Evolutionary conservation across 2,888 invertebrate genomes (phyloP).

Genomic region (Thera obeliscata): DNA sequence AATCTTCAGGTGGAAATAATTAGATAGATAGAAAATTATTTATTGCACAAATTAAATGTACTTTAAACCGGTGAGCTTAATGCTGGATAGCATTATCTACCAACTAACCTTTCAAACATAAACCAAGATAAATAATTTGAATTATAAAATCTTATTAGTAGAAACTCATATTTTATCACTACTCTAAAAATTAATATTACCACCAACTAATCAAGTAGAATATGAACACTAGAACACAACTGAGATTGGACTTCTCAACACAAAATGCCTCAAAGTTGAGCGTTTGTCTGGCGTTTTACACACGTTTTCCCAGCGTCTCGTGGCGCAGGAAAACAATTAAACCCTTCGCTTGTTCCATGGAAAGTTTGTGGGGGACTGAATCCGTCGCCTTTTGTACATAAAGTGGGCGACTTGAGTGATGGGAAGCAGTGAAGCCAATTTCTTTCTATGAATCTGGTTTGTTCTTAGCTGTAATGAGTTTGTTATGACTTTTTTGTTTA

Average conservation of each 20-base stretch:
- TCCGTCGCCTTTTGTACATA: slow-evolving; percentile 69
- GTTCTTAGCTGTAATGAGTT: neutral
- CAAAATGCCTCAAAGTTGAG: slow-evolving; percentile 60
- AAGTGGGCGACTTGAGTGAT: slow-evolving; percentile 48
- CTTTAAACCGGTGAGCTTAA: too few species aligned
- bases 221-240: slow-evolving; percentile 51
- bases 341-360: slow-evolving; percentile 71
- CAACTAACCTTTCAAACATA: too few species aligned
- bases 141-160: too few species aligned
- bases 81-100: too few species aligned
- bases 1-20: too few species aligned
- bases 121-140: too few species aligned
- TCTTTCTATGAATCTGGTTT: slow-evolving; percentile 14
- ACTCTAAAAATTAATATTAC: neutral
- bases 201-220: neutral
- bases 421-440: slow-evolving; percentile 44
- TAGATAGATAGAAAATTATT: too few species aligned
- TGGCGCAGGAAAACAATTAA: slow-evolving; percentile 79
- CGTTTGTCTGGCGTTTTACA: slow-evolving; percentile 53
- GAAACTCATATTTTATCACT: neutral
- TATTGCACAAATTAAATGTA: too few species aligned
- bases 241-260: slow-evolving; percentile 70
- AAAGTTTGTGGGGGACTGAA: slow-evolving; percentile 70
- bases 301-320: slow-evolving; percentile 68
- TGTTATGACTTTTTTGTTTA: too few species aligned